Conservation (phyloP, 1,140 invertebrate species). For the Saccostrea cuccullata region DNA sequence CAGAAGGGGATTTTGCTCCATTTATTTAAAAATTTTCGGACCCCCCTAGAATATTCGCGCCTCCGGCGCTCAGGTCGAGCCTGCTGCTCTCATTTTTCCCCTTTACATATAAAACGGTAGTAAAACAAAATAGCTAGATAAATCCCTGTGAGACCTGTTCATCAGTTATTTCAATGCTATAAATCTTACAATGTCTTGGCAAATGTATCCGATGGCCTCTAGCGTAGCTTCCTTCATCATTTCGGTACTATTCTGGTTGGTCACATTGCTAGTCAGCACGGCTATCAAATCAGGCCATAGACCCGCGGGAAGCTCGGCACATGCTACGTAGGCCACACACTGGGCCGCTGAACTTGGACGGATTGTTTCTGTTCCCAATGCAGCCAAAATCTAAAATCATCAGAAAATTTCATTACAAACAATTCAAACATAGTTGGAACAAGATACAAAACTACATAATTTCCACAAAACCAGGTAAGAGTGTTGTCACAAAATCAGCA, state of each 20-base stretch:
- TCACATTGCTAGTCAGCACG: conserved; percentile 92
- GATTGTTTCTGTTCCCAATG: conserved; percentile 96
- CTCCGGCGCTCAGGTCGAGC: too few species aligned
- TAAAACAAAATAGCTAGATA: too few species aligned
- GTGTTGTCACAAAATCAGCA: background rate
- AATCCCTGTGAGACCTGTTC: too few species aligned
- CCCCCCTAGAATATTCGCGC: too few species aligned
- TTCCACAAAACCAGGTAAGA: background rate
- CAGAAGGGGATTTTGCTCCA: too few species aligned
- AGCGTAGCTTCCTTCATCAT: conserved; percentile 97
- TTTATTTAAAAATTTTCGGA: too few species aligned
- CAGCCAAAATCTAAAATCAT: conserved; percentile 88
- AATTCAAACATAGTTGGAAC: background rate
- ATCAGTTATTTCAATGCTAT: background rate
- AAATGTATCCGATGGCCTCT: conserved; percentile 96
- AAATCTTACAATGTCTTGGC: conserved; percentile 86
- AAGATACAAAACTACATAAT: background rate
- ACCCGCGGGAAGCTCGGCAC: conserved; percentile 92
- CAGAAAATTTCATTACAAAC: background rate
- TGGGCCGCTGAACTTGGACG: conserved; percentile 97
- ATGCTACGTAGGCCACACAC: conserved; percentile 98
- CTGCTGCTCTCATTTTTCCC: too few species aligned
- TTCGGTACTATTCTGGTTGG: conserved; percentile 89
- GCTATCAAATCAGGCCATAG: conserved; percentile 90
- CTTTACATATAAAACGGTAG: too few species aligned